Evolutionary conservation across 2,797 vertebrate species (phyloP).

Genomic region (Sphenodon punctatus): DNA sequence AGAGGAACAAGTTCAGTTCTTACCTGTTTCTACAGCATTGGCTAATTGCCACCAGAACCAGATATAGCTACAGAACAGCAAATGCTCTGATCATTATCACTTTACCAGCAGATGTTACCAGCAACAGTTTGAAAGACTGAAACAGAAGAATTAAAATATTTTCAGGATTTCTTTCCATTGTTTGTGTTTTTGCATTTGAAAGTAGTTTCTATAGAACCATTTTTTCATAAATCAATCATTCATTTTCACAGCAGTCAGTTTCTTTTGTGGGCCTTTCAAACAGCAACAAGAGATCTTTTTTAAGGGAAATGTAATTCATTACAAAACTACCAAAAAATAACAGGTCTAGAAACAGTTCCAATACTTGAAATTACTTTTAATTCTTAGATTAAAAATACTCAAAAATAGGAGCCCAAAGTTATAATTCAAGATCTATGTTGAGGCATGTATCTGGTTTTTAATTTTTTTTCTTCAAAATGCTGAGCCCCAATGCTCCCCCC

Average conservation of each 20-base stretch:
- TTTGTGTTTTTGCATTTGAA: too few relatives aligned
- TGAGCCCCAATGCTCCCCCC: neutral
- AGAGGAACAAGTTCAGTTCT: neutral
- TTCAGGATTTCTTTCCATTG: neutral
- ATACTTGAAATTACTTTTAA: too few relatives aligned
- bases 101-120: neutral
- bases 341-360: too few relatives aligned
- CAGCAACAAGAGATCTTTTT: neutral
- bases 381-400: neutral
- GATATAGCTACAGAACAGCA: neutral
- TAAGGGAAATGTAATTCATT: neutral
- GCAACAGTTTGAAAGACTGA: neutral
- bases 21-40: neutral
- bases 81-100: neutral
- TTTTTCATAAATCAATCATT: neutral
- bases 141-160: neutral
- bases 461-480: too few relatives aligned
- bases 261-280: accelerated
- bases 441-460: neutral
- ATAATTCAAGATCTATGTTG: neutral
- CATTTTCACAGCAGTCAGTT: neutral
- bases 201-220: accelerated
- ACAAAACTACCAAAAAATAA: neutral
- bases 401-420: neutral
- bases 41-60: neutral